These are phyloP conservation scores for Acridotheres tristis DNA, from an alignment of 2,797 vertebrate genomes.

Conservation along the genomic window DNA sequence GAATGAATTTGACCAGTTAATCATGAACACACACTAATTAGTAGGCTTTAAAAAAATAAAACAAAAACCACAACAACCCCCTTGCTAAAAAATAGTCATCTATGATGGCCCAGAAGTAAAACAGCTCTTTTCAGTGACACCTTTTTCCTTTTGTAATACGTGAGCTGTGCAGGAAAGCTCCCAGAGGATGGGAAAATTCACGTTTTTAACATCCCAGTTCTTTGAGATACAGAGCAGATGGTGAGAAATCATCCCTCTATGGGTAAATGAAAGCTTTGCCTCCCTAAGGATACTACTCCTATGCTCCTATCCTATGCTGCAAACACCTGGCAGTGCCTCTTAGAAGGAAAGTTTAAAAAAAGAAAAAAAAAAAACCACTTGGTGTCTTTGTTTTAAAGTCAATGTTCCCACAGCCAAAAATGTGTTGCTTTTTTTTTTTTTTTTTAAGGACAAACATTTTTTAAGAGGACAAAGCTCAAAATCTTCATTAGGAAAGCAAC, in stretches of 20 bases:
- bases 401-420: background rate
- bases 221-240: slow-evolving; percentile 64
- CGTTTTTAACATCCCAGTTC: slow-evolving; percentile 34
- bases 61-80: background rate
- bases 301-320: background rate
- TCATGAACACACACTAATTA: background rate
- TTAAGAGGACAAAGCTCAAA: background rate
- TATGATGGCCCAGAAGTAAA: background rate
- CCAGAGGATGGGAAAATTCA: background rate
- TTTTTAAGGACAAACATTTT: background rate
- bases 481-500: background rate
- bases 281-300: slow-evolving; percentile 1
- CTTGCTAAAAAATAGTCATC: background rate
- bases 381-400: background rate
- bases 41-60: background rate
- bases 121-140: background rate
- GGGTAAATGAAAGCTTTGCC: slow-evolving; percentile 27
- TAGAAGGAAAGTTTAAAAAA: background rate
- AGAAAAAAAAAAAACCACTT: background rate
- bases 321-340: slow-evolving; percentile 44
- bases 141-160: background rate
- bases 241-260: slow-evolving; percentile 31
- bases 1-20: background rate
- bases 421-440: rapidly evolving
- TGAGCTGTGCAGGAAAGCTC: background rate